Evolutionary conservation across 2,797 vertebrate genomes (phyloP).

Genomic region (Hephaestus fuliginosus): DNA sequence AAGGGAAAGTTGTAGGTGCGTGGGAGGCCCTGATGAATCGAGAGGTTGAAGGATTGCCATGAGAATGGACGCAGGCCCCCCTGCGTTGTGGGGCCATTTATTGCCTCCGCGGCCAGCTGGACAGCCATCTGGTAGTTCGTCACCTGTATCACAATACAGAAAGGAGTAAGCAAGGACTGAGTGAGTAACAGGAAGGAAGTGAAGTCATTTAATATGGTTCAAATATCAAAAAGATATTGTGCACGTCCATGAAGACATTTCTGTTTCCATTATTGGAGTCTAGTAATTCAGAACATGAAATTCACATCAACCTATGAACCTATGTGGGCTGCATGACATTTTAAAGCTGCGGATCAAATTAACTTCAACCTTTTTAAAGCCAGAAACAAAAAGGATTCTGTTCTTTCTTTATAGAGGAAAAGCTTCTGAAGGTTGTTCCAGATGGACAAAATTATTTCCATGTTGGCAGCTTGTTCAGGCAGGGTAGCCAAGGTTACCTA

Average conservation of each 20-base stretch:
- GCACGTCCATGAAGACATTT: background rate
- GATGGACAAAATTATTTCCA: background rate
- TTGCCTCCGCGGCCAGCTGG: constrained; percentile 84
- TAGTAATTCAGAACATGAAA: background rate
- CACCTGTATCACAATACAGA: constrained; percentile 80
- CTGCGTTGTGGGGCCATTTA: constrained; percentile 90
- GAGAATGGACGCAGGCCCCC: constrained; percentile 88
- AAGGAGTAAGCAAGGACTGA: background rate
- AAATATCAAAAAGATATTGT: constrained; percentile 17
- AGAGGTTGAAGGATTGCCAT: constrained; percentile 90
- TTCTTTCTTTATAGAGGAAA: background rate
- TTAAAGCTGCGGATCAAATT: background rate
- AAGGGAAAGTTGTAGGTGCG: constrained; percentile 89
- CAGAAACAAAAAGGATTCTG: background rate
- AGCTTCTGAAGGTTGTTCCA: background rate
- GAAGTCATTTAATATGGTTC: background rate
- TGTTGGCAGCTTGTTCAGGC: background rate
- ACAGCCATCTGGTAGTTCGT: constrained; percentile 89
- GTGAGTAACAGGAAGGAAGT: constrained; percentile 19
- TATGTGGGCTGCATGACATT: background rate
- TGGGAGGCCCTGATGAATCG: constrained; percentile 88
- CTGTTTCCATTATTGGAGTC: background rate
- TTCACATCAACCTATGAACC: background rate
- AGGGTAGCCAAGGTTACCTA: background rate
- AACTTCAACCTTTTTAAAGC: constrained; percentile 7